phyloP scores from a whole-genome alignment of 2,797 vertebrate genomes.

The Cuniculus paca region DNA sequence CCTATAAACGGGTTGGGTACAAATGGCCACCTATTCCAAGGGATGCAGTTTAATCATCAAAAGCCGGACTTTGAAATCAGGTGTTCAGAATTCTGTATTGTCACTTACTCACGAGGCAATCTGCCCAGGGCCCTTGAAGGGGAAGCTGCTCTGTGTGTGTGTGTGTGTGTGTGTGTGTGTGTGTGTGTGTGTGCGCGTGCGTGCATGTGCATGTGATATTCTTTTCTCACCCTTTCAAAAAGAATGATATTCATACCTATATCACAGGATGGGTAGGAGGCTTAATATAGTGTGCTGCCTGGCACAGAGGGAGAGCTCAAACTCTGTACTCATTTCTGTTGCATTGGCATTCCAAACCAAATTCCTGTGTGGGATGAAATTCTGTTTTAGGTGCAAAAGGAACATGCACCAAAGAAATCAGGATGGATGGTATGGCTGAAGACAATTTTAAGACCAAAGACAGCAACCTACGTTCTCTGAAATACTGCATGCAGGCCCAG shows the following conservation, averaged over 20 bases:
- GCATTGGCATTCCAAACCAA: neutral
- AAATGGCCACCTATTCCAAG: neutral
- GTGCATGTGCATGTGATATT: neutral
- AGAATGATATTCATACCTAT: neutral
- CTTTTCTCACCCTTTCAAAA: neutral
- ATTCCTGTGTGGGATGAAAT: neutral
- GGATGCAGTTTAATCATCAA: neutral
- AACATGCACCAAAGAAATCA: neutral
- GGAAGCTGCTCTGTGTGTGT: neutral
- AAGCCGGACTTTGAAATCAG: conserved; percentile 20
- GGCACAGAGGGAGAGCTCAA: neutral
- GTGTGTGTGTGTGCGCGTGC: neutral
- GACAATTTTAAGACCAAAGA: neutral
- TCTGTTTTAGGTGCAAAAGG: conserved; percentile 26
- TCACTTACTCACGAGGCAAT: neutral
- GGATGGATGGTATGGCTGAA: neutral
- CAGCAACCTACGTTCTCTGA: neutral
- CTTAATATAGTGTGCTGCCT: neutral
- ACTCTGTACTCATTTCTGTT: neutral
- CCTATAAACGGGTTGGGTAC: neutral
- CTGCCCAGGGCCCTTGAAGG: neutral
- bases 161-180: neutral
- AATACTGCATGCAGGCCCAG: neutral
- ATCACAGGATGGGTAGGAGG: neutral
- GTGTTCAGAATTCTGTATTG: neutral